Percentiles rank a stretch among this genome's conserved stretches.
Conservation (phyloP, 2,888 invertebrate genomes). For the Lasioglossum zephyrum region DNA sequence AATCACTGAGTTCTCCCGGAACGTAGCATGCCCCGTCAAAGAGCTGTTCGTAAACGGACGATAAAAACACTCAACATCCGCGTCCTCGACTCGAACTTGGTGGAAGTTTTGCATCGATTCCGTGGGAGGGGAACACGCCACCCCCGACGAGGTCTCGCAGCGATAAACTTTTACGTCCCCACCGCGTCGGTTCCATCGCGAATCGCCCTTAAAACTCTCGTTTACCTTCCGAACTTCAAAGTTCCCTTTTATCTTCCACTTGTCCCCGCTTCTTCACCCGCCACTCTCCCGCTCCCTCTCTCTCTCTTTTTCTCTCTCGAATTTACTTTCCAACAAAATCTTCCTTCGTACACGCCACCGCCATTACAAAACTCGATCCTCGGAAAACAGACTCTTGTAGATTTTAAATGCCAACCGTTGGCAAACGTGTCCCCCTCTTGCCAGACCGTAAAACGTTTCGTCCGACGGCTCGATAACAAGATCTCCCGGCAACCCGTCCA, state of each 20-base stretch:
- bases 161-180: slow-evolving; percentile 51
- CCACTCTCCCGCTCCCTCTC: neutral
- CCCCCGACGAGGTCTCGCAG: slow-evolving; percentile 3
- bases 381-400: neutral
- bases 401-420: neutral
- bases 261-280: neutral
- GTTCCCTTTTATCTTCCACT: slow-evolving; percentile 48
- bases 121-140: neutral
- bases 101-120: slow-evolving; percentile 13
- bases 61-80: slow-evolving; percentile 9
- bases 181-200: slow-evolving; percentile 2
- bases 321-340: slow-evolving; percentile 36
- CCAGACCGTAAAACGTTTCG: too few species aligned
- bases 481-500: neutral
- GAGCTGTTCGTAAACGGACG: neutral
- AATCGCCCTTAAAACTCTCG: slow-evolving; percentile 54
- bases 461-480: neutral
- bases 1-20: neutral
- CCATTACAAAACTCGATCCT: slow-evolving; percentile 11
- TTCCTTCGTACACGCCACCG: slow-evolving; percentile 11
- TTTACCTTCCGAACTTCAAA: slow-evolving; percentile 49
- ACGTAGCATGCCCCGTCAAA: neutral
- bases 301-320: neutral
- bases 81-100: slow-evolving; percentile 7
- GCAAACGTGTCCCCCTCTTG: neutral